Base-by-base conservation (phyloP, 2,888 invertebrate species). In the Scaptomyza flava region DNA sequence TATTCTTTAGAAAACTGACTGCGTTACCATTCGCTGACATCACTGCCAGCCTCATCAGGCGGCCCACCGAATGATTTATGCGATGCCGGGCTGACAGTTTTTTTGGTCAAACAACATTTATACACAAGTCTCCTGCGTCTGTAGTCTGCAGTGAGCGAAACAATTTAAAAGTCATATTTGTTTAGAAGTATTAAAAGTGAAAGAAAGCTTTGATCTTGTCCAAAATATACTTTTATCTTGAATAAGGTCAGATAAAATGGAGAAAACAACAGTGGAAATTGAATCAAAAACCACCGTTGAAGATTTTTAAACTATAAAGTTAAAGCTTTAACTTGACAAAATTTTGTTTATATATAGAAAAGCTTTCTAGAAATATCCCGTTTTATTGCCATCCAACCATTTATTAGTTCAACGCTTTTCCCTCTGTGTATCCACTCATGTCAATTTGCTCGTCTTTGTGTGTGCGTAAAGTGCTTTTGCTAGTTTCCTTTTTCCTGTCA, bases 1-100 rank as follows among this genome's bases (percentile, higher is more conserved):
- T 86, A 88, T 85, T 86, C 79, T 79, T 79, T 79, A 51, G 71
- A 86, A 88, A 81, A 77, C n/a, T 81, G 87, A 60, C 76, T 84
- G 68, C 68, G 57, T 56, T 64, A 51, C 79, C 65, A 69, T 72
- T 68, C 59, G 72, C 72, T 66, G 72, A 66, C 71, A 81, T 66
- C 67, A 81, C 54, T 59, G 57, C 65, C 12, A 9, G 36, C 38
- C 56, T 52, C 73, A 51, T 63, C 56, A 48, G 60, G 14, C 36
- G 64, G 38, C 47, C 67, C 64, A 14, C 38, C 6, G 54, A 79
- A 84, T 88, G 84, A 84, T 84, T 84, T 84, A 88, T 84, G 87
- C 70, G 58, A 34, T 54, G 66, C 30, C 68, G 48, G 53, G 59
- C 50, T 85, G 87, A 86, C 87, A 81, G 64, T 36, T 7, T 71